Conservation (phyloP, 2,797 vertebrate species). For the Hirundo rustica region DNA sequence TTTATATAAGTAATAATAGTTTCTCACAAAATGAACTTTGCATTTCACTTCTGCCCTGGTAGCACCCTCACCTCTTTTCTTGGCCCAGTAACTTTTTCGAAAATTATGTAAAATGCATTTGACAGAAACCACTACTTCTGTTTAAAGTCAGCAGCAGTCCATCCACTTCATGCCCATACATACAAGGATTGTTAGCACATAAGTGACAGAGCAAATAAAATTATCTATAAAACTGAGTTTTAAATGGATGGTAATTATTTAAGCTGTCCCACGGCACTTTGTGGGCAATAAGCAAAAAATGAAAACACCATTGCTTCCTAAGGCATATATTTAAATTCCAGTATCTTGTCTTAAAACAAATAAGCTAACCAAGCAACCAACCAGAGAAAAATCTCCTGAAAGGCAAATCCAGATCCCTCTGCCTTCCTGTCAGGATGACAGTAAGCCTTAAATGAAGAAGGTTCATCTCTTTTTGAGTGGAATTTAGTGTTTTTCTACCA, state of each 20-base stretch:
- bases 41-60: not conserved
- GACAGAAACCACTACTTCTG: not conserved
- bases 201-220: conserved; percentile 23
- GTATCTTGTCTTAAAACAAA: not conserved
- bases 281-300: not conserved
- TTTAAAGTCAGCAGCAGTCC: not conserved
- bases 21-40: not conserved
- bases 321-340: not conserved
- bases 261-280: not conserved
- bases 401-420: not conserved
- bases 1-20: not conserved
- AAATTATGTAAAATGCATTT: not conserved
- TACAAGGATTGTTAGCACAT: not conserved
- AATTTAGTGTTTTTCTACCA: not conserved
- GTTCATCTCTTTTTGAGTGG: not conserved
- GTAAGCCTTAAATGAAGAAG: not conserved
- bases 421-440: not conserved
- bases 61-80: not conserved
- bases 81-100: not conserved
- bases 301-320: not conserved
- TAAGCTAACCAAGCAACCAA: not conserved
- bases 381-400: not conserved
- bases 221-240: not conserved
- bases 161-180: not conserved
- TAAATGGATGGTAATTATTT: conserved; percentile 3